These are phyloP conservation scores for Dioctria linearis DNA, from an alignment of 2,888 invertebrate genomes.

Conservation along the genomic window DNA sequence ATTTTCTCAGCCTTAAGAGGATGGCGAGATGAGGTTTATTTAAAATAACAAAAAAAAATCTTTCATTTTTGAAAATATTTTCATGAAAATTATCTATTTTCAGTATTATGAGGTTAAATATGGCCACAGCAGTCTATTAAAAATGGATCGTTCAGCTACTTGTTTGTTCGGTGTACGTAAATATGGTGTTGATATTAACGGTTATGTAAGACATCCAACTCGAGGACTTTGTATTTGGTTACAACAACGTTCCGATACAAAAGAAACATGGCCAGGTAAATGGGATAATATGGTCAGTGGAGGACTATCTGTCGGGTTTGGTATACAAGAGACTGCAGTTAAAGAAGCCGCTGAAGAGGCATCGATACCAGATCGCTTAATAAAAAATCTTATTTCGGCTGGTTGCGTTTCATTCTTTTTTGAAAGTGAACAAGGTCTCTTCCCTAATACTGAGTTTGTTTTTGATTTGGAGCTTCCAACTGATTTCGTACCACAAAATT, in stretches of 20 bases:
- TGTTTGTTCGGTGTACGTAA: conserved; percentile 94
- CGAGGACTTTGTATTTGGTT: conserved; percentile 90
- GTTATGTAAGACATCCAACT: conserved; percentile 88
- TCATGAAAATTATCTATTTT: conserved; percentile 61
- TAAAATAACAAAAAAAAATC: neutral
- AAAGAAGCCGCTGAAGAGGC: conserved; percentile 97
- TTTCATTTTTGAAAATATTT: too few species aligned
- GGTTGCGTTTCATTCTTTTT: conserved; percentile 79
- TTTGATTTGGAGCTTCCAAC: conserved; percentile 92
- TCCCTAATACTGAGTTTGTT: conserved; percentile 95
- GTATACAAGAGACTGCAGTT: conserved; percentile 89
- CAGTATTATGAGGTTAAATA: conserved; percentile 92
- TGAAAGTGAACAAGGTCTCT: conserved; percentile 93
- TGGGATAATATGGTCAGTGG: conserved; percentile 98
- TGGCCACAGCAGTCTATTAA: conserved; percentile 75
- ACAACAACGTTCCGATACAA: conserved; percentile 90
- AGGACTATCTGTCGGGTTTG: conserved; percentile 90
- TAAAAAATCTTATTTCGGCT: conserved; percentile 73
- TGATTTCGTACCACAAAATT: conserved; percentile 92
- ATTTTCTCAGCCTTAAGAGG: conserved; percentile 87
- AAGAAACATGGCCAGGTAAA: conserved; percentile 95
- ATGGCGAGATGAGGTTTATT: conserved; percentile 90
- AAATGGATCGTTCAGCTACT: conserved; percentile 94
- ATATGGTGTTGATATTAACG: conserved; percentile 96
- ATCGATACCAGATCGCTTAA: conserved; percentile 85